Percentiles rank a stretch among this genome's conserved stretches.
Conservation (phyloP, 1,140 invertebrate genomes). For the Drosophila prosaltans region DNA sequence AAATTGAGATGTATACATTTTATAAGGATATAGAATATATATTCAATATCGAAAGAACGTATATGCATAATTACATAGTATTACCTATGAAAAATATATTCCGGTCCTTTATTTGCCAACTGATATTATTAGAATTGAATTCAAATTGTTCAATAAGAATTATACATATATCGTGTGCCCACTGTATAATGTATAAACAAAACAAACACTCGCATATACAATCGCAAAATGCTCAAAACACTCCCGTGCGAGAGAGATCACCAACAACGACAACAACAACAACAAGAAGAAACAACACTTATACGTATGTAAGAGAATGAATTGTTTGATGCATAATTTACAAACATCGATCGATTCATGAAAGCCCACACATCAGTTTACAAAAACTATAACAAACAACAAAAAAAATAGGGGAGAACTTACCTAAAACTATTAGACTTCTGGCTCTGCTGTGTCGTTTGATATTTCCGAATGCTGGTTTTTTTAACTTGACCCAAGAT, state of each 20-base stretch:
- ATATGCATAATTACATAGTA: no score
- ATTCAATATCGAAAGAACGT: no score
- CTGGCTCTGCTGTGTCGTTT: constrained; percentile 29
- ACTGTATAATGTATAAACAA: constrained; percentile 31
- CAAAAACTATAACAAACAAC: constrained; percentile 21
- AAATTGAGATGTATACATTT: no score
- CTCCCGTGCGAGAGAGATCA: neutral
- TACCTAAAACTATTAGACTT: constrained; percentile 25
- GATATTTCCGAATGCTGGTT: constrained; percentile 3
- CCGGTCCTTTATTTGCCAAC: no score
- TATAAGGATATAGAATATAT: no score
- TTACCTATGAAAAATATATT: no score
- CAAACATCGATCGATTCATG: constrained; percentile 38
- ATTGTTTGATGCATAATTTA: constrained; percentile 41
- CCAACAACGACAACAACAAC: neutral
- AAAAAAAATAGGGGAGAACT: constrained; percentile 43
- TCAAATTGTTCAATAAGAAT: constrained; percentile 27
- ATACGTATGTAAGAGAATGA: constrained; percentile 40
- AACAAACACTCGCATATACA: constrained; percentile 19
- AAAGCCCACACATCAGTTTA: constrained; percentile 6
- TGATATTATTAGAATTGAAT: neutral
- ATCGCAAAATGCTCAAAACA: neutral
- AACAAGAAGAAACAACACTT: constrained; percentile 31
- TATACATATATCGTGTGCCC: constrained; percentile 29
- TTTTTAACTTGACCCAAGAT: constrained; percentile 10